Conservation (phyloP, 2,797 vertebrate genomes). For the Malacoctenus gilli region DNA sequence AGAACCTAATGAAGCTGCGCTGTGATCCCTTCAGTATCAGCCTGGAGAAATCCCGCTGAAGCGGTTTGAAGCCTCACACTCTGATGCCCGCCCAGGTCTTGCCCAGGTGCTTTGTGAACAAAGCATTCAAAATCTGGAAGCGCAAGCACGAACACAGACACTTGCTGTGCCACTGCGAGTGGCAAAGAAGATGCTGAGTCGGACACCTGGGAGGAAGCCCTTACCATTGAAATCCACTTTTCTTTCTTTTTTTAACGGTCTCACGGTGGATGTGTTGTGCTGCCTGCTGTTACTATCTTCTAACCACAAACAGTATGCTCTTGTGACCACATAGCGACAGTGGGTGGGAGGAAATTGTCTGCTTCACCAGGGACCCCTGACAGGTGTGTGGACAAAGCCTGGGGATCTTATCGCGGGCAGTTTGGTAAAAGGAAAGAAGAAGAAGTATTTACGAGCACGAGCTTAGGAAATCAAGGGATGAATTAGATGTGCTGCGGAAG, state of each 20-base stretch:
- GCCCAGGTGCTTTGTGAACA: conserved; percentile 22
- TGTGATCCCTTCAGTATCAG: conserved; percentile 2
- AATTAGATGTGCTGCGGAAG: conserved; percentile 50
- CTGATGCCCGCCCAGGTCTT: conserved; percentile 15
- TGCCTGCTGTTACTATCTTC: conserved; percentile 47
- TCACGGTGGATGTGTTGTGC: conserved; percentile 35
- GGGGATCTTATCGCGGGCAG: conserved; percentile 40
- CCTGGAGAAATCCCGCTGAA: conserved; percentile 15
- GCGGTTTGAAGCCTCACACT: conserved; percentile 17
- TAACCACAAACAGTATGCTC: conserved; percentile 46
- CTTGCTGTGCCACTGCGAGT: conserved; percentile 13
- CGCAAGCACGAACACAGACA: neutral
- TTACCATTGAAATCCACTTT: conserved; percentile 19
- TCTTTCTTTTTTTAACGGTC: conserved; percentile 16
- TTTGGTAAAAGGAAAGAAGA: conserved; percentile 43
- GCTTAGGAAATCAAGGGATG: conserved; percentile 35
- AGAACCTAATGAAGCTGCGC: neutral
- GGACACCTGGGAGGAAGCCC: conserved; percentile 11
- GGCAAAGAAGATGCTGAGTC: conserved; percentile 22
- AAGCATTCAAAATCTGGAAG: no score
- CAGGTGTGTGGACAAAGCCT: conserved; percentile 60
- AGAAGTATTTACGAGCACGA: conserved; percentile 61
- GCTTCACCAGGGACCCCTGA: conserved; percentile 30
- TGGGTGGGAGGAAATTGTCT: conserved; percentile 34
- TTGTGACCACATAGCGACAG: conserved; percentile 41